phyloP scores from a whole-genome alignment of 2,113 vertebrate species.

The Hepsetus odoe region DNA sequence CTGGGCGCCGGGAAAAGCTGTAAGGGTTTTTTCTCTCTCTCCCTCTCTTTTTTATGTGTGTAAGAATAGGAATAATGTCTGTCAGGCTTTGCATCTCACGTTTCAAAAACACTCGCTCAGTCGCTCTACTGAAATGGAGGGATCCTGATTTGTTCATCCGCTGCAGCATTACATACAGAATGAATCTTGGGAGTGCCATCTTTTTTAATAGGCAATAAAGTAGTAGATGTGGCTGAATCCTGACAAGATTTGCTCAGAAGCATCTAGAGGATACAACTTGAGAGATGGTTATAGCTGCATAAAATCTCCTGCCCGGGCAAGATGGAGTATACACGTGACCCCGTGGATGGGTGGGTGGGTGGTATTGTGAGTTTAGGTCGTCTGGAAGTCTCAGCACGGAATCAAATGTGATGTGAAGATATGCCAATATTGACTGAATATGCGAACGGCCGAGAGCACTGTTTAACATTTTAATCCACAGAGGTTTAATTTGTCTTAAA shows the following conservation, averaged over 20 bases:
- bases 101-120: slow-evolving; percentile 20
- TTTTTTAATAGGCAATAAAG: slow-evolving; percentile 36
- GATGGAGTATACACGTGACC: slow-evolving; percentile 7
- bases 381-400: slow-evolving; percentile 28
- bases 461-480: slow-evolving; percentile 40
- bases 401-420: slow-evolving; percentile 42
- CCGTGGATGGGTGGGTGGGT: neutral
- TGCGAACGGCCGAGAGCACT: slow-evolving; percentile 13
- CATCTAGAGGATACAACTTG: slow-evolving; percentile 28
- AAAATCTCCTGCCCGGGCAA: slow-evolving; percentile 36
- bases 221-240: slow-evolving; percentile 18
- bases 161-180: slow-evolving; percentile 5
- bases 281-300: slow-evolving; percentile 27
- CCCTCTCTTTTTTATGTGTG: neutral
- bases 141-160: slow-evolving; percentile 35
- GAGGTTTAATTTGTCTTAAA: slow-evolving; percentile 46
- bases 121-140: neutral
- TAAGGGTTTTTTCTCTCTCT: neutral
- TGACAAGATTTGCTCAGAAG: slow-evolving; percentile 41
- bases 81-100: slow-evolving; percentile 40
- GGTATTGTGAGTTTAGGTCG: neutral
- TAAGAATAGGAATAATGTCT: slow-evolving; percentile 47
- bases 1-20: slow-evolving; percentile 39
- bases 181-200: slow-evolving; percentile 14
- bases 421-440: slow-evolving; percentile 42